A percentile compares a stretch with the other conserved stretches of the same genome.
Conservation (phyloP, 2,888 invertebrate genomes). For the Pseudanteris insignis region DNA sequence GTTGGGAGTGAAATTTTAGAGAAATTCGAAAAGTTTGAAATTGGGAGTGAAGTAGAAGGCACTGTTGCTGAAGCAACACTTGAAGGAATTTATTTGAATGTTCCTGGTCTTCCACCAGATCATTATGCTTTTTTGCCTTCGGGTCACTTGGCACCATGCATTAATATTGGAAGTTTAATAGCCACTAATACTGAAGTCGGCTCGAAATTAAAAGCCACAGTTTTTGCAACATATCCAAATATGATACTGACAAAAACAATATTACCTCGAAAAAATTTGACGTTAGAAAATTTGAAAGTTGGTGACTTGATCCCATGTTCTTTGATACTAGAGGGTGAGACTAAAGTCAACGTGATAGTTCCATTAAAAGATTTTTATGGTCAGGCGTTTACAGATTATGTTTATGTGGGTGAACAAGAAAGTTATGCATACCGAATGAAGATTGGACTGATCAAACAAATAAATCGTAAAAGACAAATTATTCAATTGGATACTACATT, state of each 20-base stretch:
- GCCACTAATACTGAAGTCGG: slow-evolving; percentile 53
- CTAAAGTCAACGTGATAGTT: slow-evolving; percentile 51
- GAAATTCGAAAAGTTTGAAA: neutral
- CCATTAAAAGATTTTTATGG: slow-evolving; percentile 51
- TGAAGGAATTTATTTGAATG: slow-evolving; percentile 53
- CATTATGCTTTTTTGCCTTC: slow-evolving; percentile 55
- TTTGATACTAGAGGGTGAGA: slow-evolving; percentile 47
- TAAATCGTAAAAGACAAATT: slow-evolving; percentile 31
- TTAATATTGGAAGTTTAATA: slow-evolving; percentile 52
- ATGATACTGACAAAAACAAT: slow-evolving; percentile 55
- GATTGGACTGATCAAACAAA: neutral
- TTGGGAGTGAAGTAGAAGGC: slow-evolving; percentile 66
- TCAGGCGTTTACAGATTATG: slow-evolving; percentile 46
- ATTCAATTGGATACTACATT: slow-evolving; percentile 50
- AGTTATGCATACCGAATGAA: slow-evolving; percentile 2
- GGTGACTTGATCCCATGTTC: slow-evolving; percentile 56
- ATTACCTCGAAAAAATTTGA: slow-evolving; percentile 43
- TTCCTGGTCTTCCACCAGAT: slow-evolving; percentile 36
- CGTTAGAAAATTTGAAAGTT: slow-evolving; percentile 47
- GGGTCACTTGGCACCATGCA: slow-evolving; percentile 58
- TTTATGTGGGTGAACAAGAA: neutral
- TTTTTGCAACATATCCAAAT: slow-evolving; percentile 54
- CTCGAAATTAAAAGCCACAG: slow-evolving; percentile 52
- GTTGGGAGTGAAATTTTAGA: slow-evolving; percentile 63
- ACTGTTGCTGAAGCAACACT: slow-evolving; percentile 53